Conservation (phyloP, 2,797 vertebrate species). For the Zonotrichia albicollis region DNA sequence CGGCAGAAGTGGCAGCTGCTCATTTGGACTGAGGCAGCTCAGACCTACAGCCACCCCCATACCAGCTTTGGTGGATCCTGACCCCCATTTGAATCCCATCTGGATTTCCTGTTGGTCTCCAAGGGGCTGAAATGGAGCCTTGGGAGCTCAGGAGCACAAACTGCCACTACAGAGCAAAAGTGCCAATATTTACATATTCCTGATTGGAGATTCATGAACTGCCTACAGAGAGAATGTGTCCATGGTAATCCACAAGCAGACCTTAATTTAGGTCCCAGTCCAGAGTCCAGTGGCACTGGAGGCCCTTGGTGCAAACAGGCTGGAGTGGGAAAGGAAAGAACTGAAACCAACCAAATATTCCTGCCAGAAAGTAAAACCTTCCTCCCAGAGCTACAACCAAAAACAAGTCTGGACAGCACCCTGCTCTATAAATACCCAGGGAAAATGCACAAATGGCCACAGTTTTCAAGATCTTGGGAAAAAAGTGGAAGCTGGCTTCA, state of each 20-base stretch:
- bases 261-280: not conserved
- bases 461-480: not conserved
- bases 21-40: not conserved
- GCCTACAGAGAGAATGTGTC: not conserved
- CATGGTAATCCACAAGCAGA: accelerated
- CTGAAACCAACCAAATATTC: not conserved
- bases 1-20: not conserved
- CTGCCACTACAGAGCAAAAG: not conserved
- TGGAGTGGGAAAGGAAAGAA: not conserved
- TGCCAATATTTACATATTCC: not conserved
- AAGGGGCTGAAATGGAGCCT: not conserved
- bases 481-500: not conserved
- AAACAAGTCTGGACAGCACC: not conserved
- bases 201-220: not conserved
- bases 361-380: not conserved
- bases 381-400: not conserved
- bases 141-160: not conserved
- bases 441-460: not conserved
- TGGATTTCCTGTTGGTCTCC: not conserved
- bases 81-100: too few relatives aligned
- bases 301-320: accelerated
- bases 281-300: not conserved
- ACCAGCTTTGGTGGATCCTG: not conserved
- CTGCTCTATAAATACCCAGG: constrained; percentile 4
- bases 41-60: not conserved